Conservation (phyloP, 2,113 vertebrate species). For the Sinocyclocheilus anophthalmus region DNA sequence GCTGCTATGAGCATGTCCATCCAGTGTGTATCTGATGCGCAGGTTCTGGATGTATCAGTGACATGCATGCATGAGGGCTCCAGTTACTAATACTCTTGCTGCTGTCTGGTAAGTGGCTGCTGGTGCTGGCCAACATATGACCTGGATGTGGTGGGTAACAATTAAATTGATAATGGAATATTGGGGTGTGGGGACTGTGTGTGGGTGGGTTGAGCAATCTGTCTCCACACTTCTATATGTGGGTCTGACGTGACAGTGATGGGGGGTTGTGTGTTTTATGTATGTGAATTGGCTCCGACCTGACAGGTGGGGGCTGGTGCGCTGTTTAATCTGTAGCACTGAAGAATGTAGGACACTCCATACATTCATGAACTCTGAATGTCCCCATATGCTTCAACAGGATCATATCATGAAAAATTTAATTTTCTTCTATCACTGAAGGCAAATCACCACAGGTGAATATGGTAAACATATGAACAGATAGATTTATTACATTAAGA, state of each 20-base stretch:
- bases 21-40: background rate
- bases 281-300: background rate
- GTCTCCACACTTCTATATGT: background rate
- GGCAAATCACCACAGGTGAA: background rate
- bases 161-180: background rate
- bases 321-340: background rate
- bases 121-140: slow-evolving; percentile 1
- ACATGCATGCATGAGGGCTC: background rate
- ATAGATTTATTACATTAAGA: background rate
- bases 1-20: background rate
- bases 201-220: background rate
- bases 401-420: background rate
- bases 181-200: background rate
- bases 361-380: background rate
- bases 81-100: slow-evolving; percentile 3
- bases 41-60: slow-evolving; percentile 4
- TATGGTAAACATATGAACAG: background rate
- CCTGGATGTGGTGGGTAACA: background rate
- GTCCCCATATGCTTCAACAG: background rate
- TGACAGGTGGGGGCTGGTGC: background rate
- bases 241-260: background rate
- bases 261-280: background rate
- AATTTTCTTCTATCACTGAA: slow-evolving; percentile 1
- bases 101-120: background rate
- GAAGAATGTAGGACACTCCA: slow-evolving; percentile 12